Evolutionary conservation across 1,140 invertebrate genomes (phyloP).

Genomic region (Leptinotarsa undecemlineata): DNA sequence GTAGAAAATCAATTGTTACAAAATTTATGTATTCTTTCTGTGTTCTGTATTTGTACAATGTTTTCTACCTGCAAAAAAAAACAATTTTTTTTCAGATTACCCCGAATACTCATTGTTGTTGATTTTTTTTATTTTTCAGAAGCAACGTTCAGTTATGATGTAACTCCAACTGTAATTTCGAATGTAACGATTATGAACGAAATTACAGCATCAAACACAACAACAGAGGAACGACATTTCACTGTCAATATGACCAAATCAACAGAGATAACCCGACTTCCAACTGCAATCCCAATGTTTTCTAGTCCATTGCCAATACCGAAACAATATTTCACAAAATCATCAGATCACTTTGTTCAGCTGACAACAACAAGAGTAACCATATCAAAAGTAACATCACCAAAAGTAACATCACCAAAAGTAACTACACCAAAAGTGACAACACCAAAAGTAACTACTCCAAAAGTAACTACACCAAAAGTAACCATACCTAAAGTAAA

Average conservation of each 20-base stretch:
- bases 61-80: too few species aligned
- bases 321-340: background rate
- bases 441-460: constrained; percentile 13
- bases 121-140: background rate
- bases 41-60: too few species aligned
- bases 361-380: background rate
- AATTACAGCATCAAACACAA: background rate
- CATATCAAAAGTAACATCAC: constrained; percentile 12
- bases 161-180: constrained; percentile 3
- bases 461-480: constrained; percentile 9
- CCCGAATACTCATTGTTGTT: too few species aligned
- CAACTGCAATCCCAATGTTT: background rate
- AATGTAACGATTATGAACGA: background rate
- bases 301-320: constrained; percentile 9
- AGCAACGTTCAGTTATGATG: constrained; percentile 1
- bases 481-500: background rate
- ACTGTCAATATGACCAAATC: background rate
- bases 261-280: background rate
- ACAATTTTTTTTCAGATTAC: too few species aligned
- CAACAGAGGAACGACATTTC: background rate
- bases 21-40: too few species aligned
- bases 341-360: background rate
- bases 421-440: background rate
- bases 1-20: too few species aligned
- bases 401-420: background rate